Conservation (phyloP, 2,888 invertebrate genomes). For the Napeogenes sylphis region DNA sequence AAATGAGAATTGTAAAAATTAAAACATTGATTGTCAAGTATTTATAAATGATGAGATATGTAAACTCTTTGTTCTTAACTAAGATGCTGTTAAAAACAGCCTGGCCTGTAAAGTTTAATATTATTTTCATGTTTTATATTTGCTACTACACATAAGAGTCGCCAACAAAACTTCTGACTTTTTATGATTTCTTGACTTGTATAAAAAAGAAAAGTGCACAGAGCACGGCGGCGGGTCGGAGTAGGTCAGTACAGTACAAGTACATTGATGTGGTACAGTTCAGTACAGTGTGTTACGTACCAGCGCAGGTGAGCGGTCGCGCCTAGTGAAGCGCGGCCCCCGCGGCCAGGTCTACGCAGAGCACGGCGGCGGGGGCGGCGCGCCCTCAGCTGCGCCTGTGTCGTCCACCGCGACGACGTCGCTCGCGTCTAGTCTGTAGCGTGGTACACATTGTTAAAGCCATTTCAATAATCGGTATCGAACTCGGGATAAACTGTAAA, state of each 20-base stretch:
- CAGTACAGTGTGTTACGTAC: conserved; percentile 9
- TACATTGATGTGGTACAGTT: background rate
- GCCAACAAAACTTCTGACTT: no score
- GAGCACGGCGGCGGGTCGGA: no score
- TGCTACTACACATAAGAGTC: no score
- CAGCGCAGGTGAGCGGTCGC: conserved; percentile 21
- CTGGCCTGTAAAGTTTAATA: conserved; percentile 6
- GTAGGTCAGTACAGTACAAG: no score
- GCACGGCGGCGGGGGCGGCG: conserved; percentile 75
- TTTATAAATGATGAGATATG: no score
- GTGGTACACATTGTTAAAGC: background rate
- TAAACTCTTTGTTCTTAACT: no score
- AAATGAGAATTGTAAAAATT: background rate
- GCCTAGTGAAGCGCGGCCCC: conserved; percentile 54
- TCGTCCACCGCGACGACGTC: conserved; percentile 56
- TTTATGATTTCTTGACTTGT: no score
- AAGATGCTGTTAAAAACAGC: background rate
- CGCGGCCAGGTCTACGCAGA: conserved; percentile 65
- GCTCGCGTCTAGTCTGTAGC: conserved; percentile 51
- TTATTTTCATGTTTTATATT: no score
- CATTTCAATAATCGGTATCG: background rate
- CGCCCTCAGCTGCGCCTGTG: conserved; percentile 68
- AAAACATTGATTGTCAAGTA: background rate
- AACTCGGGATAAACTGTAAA: background rate
- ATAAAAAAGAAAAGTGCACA: no score